A percentile compares a stretch with the other conserved stretches of the same genome.
phyloP scores from a whole-genome alignment of 2,797 vertebrate genomes.

The Decapterus maruadsi region DNA sequence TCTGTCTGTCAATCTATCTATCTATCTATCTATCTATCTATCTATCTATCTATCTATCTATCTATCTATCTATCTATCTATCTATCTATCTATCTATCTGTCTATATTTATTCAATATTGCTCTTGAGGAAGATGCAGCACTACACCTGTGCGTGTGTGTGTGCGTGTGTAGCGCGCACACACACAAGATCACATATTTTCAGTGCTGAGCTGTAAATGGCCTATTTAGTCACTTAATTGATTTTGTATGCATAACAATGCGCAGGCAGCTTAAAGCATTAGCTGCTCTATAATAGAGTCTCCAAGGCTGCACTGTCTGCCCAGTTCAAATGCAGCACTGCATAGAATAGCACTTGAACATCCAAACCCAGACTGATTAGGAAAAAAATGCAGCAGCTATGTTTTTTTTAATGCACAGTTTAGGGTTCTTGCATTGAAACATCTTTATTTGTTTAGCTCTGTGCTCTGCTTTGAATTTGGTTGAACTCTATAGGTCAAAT shows the following conservation, averaged over 20 bases:
- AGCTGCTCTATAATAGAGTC: conserved; percentile 60
- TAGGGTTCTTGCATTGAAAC: neutral
- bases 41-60: neutral
- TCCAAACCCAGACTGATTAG: conserved; percentile 15
- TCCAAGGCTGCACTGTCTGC: conserved; percentile 55
- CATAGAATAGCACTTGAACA: conserved; percentile 25
- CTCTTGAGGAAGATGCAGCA: conserved; percentile 5
- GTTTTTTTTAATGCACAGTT: neutral
- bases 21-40: neutral
- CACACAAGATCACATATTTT: conserved; percentile 30
- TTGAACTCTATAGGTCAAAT: no score
- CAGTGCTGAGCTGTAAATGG: conserved; percentile 66
- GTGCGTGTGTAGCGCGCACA: neutral
- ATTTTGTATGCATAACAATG: conserved; percentile 74
- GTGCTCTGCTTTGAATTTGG: neutral
- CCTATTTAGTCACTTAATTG: conserved; percentile 79
- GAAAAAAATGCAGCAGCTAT: neutral
- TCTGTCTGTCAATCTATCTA: conserved; percentile 11
- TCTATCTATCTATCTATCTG: neutral
- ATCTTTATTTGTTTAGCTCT: neutral
- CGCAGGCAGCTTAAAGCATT: conserved; percentile 69
- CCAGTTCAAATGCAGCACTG: conserved; percentile 49
- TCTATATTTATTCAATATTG: neutral
- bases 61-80: conserved; percentile 1
- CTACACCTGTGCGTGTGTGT: neutral